phyloP scores from a whole-genome alignment of 2,113 vertebrate genomes.

The Telmatochromis brachygnathus region DNA sequence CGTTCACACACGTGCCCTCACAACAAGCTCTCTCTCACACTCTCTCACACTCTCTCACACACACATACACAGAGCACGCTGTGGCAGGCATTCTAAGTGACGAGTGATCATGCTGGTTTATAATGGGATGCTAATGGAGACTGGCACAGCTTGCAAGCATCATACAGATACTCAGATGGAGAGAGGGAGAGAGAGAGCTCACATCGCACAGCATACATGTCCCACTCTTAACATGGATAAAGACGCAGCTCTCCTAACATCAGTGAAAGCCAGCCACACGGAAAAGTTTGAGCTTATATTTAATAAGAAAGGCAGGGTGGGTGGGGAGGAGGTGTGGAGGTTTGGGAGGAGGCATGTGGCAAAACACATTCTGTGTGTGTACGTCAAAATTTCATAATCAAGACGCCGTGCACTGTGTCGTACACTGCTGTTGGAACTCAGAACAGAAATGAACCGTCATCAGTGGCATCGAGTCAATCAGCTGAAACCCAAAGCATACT shows the following conservation, averaged over 20 bases:
- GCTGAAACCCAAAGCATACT: conserved; percentile 34
- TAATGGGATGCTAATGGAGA: conserved; percentile 73
- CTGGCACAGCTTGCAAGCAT: conserved; percentile 62
- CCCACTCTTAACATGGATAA: background rate
- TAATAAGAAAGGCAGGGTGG: background rate
- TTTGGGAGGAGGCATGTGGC: background rate
- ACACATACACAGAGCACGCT: conserved; percentile 17
- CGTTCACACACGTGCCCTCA: background rate
- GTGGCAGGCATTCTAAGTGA: conserved; percentile 61
- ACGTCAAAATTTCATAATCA: background rate
- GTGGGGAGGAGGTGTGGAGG: background rate
- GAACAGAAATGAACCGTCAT: conserved; percentile 19
- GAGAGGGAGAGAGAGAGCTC: background rate
- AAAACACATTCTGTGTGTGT: background rate
- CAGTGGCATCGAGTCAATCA: conserved; percentile 17
- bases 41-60: background rate
- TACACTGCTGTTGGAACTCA: background rate
- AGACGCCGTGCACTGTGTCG: background rate
- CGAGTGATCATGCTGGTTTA: conserved; percentile 66
- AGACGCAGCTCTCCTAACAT: conserved; percentile 1
- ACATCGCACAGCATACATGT: conserved; percentile 41
- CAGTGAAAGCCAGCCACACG: conserved; percentile 1
- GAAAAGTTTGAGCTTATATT: background rate
- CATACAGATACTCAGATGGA: conserved; percentile 26
- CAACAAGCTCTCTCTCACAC: background rate